Percentiles rank a stretch among this genome's conserved stretches.
These are phyloP conservation scores for Theonella swinhoei DNA, from an alignment of 37 sponge, comb jelly and placozoan genomes.

Conservation along the genomic window DNA sequence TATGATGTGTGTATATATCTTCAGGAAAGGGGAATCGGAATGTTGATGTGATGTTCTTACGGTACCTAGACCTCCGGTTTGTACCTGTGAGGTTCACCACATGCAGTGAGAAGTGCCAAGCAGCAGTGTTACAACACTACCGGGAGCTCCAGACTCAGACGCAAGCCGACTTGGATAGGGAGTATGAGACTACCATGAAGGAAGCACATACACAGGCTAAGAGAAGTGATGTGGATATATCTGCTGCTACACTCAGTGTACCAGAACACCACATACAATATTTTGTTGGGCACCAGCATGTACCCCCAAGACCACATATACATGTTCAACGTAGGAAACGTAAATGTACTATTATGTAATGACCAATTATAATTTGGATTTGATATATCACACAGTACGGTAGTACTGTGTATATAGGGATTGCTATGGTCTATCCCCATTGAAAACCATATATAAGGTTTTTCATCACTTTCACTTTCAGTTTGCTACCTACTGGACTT, in stretches of 20 bases:
- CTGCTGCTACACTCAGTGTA: neutral
- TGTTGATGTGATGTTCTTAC: slow-evolving; percentile 25
- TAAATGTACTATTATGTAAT: slow-evolving; percentile 59
- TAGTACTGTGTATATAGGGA: too few species aligned
- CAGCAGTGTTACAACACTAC: neutral
- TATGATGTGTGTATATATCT: neutral
- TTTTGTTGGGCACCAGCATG: too few species aligned
- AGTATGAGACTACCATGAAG: slow-evolving; percentile 56
- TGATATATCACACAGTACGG: too few species aligned
- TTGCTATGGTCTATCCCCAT: too few species aligned
- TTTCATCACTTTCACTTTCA: too few species aligned
- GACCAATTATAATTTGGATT: neutral
- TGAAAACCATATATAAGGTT: too few species aligned
- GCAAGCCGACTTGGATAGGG: slow-evolving; percentile 33
- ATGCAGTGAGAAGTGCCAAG: slow-evolving; percentile 51
- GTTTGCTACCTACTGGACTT: too few species aligned
- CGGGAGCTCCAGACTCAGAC: slow-evolving; percentile 9
- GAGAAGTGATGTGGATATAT: neutral
- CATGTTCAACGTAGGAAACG: too few species aligned
- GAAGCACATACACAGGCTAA: slow-evolving; percentile 31
- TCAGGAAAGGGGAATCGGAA: neutral
- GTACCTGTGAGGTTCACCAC: slow-evolving; percentile 45
- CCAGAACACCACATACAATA: neutral
- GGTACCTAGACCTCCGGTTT: slow-evolving; percentile 20
- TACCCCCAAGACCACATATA: too few species aligned